Percentiles rank a stretch among this genome's conserved stretches.
phyloP scores from a whole-genome alignment of 64 coral and sea anemone species.

The Catalaphyllia jardinei region DNA sequence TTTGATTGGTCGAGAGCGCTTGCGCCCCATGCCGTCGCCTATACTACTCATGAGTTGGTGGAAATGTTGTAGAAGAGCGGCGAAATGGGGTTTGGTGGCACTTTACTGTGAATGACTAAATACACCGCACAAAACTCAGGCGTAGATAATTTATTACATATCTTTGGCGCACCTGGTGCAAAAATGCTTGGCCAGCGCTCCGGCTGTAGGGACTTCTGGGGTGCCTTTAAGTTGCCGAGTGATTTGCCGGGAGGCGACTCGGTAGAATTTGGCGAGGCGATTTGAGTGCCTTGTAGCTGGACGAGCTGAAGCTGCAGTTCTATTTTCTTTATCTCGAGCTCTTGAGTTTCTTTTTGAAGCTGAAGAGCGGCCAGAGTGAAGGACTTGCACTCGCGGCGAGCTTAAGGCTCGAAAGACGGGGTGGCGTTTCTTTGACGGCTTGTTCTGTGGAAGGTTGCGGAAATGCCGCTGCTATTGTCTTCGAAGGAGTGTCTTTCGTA shows the following conservation, averaged over 20 bases:
- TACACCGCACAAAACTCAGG: slow-evolving; percentile 12
- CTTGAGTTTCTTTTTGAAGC: neutral
- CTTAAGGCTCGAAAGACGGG: neutral
- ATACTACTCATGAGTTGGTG: no score
- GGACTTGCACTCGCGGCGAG: neutral
- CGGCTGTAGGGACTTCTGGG: neutral
- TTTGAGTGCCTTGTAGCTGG: neutral
- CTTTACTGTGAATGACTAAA: neutral
- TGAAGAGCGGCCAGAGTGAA: neutral
- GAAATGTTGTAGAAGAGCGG: neutral
- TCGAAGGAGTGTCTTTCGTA: neutral
- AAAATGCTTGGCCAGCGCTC: slow-evolving; percentile 21
- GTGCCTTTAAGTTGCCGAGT: neutral
- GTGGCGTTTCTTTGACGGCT: neutral
- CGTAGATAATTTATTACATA: neutral
- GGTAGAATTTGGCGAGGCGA: neutral
- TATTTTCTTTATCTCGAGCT: neutral
- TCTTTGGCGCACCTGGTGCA: slow-evolving; percentile 23
- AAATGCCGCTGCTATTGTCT: neutral
- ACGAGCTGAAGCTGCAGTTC: neutral
- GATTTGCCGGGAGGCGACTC: neutral
- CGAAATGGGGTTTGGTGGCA: neutral
- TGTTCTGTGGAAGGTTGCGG: neutral
- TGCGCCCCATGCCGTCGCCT: no score
- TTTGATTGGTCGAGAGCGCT: no score